Evolutionary conservation across 2,797 vertebrate species (phyloP).

Genomic region (Perodicticus potto): DNA sequence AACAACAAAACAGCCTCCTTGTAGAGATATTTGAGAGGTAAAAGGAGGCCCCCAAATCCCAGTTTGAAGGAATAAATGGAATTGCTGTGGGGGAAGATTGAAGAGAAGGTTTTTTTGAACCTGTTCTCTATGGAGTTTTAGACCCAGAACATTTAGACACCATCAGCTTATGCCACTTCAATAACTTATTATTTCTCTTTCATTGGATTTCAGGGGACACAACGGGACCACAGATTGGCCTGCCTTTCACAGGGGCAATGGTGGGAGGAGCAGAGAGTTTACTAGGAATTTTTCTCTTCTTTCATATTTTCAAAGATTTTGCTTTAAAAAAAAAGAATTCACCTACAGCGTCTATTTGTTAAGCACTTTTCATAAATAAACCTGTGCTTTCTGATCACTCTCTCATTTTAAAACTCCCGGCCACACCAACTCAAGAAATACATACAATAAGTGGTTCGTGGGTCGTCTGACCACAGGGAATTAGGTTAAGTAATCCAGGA

Average conservation of each 20-base stretch:
- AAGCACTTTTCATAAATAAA: background rate
- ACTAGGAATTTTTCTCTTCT: background rate
- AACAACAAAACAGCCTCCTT: background rate
- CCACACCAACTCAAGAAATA: background rate
- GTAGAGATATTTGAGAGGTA: background rate
- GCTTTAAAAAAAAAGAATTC: background rate
- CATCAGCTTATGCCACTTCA: constrained; percentile 11
- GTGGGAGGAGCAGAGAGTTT: background rate
- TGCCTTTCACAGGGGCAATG: background rate
- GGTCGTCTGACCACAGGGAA: background rate
- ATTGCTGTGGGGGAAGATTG: background rate
- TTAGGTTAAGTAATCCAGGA: background rate
- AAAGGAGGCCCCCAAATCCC: too few species aligned
- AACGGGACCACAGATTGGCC: background rate
- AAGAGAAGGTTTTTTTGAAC: background rate
- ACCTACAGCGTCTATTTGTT: background rate
- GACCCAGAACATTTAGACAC: background rate
- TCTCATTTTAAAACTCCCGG: background rate
- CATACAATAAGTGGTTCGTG: background rate
- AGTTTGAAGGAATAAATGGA: background rate
- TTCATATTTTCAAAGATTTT: constrained; percentile 2
- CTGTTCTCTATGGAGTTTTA: background rate
- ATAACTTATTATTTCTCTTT: background rate
- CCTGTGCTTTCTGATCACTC: too few species aligned
- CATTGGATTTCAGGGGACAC: background rate